Evolutionary conservation across 2,888 invertebrate species (phyloP).

Genomic region (Neocrepidodera transversa): DNA sequence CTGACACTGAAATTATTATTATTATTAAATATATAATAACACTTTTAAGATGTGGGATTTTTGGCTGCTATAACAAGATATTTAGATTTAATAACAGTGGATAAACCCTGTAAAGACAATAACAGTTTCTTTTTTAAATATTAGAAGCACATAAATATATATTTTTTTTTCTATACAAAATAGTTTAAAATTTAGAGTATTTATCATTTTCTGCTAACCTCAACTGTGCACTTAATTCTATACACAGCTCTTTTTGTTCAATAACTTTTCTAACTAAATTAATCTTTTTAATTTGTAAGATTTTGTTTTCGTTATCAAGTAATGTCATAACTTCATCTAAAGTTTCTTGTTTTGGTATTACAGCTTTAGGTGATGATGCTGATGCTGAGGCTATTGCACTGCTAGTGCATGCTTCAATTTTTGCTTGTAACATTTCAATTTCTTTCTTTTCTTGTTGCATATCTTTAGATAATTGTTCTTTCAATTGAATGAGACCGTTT

Average conservation of each 20-base stretch:
- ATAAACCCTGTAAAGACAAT: constrained; percentile 6
- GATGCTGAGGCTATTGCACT: too few species aligned
- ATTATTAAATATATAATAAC: too few species aligned
- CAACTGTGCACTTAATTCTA: constrained; percentile 54
- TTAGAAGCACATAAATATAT: constrained; percentile 5
- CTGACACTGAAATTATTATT: too few species aligned
- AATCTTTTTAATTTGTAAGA: constrained; percentile 59
- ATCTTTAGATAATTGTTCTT: constrained; percentile 71
- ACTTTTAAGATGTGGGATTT: neutral
- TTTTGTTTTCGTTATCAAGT: constrained; percentile 59
- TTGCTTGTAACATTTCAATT: constrained; percentile 59
- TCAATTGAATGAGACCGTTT: constrained; percentile 71
- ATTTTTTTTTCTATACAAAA: neutral
- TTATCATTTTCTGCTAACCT: constrained; percentile 38
- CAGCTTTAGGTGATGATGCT: constrained; percentile 28
- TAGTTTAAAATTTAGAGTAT: constrained; percentile 28
- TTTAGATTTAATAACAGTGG: constrained; percentile 2
- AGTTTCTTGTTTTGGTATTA: constrained; percentile 44
- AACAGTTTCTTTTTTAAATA: neutral
- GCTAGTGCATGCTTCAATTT: constrained; percentile 18
- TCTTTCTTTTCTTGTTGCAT: constrained; percentile 78
- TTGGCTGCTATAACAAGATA: neutral
- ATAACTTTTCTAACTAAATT: constrained; percentile 59
- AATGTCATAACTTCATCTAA: constrained; percentile 57
- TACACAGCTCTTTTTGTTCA: constrained; percentile 59